Evolutionary conservation across 1,140 invertebrate genomes (phyloP).

Genomic region (Pogonomyrmex barbatus): DNA sequence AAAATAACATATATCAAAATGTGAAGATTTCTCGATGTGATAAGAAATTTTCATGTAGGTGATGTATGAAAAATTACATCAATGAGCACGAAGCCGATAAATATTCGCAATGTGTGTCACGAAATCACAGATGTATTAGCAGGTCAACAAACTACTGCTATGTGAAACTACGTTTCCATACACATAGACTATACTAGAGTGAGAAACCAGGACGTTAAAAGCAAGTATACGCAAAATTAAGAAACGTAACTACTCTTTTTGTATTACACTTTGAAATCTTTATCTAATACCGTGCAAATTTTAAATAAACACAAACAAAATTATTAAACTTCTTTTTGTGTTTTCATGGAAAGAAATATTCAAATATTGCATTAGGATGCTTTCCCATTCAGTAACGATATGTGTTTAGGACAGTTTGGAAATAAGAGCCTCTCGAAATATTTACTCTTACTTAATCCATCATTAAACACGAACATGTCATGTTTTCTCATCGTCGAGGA

Average conservation of each 20-base stretch:
- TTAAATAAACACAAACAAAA: background rate
- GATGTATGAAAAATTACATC: slow-evolving; percentile 9
- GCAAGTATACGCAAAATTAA: background rate
- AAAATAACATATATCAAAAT: background rate
- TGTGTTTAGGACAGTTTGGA: background rate
- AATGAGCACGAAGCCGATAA: background rate
- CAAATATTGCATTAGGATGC: background rate
- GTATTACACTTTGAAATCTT: background rate
- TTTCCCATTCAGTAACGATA: background rate
- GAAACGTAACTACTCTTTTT: background rate
- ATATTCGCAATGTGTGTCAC: slow-evolving; percentile 44
- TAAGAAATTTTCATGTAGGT: too few relatives aligned
- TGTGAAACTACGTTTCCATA: slow-evolving; percentile 21
- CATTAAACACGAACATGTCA: background rate
- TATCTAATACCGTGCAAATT: background rate
- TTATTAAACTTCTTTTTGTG: background rate
- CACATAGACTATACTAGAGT: background rate
- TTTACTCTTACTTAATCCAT: background rate
- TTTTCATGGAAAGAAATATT: background rate
- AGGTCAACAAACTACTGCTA: slow-evolving; percentile 59
- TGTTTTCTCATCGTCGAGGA: background rate
- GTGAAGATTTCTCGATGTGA: background rate
- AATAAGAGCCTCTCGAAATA: background rate
- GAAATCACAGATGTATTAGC: slow-evolving; percentile 51
- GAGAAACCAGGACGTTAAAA: slow-evolving; percentile 38